These are phyloP conservation scores for Pantelozetes paolii DNA, from an alignment of 2,888 invertebrate genomes.

Conservation along the genomic window DNA sequence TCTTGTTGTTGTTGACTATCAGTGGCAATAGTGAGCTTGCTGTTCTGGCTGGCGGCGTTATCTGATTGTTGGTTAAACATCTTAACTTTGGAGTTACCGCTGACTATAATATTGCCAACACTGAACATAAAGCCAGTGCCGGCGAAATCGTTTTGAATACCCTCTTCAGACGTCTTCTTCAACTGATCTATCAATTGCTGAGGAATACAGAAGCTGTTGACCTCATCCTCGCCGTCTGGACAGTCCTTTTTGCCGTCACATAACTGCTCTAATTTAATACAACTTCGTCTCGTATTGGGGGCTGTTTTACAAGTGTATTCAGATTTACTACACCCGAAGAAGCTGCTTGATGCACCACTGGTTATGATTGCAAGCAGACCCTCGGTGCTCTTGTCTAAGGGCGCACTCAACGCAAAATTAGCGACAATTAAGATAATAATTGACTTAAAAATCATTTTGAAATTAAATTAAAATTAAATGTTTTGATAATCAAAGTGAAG, in stretches of 20 bases:
- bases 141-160: conserved; percentile 38
- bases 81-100: conserved; percentile 35
- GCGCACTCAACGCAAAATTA: too few species aligned
- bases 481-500: neutral
- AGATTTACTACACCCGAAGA: neutral
- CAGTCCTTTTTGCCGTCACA: conserved; percentile 39
- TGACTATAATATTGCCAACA: conserved; percentile 30
- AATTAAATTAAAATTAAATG: conserved; percentile 10
- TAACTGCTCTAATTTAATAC: conserved; percentile 4
- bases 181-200: neutral
- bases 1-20: neutral
- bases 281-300: neutral
- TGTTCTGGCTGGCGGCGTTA: conserved; percentile 13
- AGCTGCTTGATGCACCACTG: neutral
- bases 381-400: too few species aligned
- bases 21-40: neutral
- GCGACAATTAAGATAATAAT: neutral
- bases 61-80: conserved; percentile 40
- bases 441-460: neutral
- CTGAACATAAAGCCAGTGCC: conserved; percentile 41
- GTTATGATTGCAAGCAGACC: neutral
- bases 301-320: conserved; percentile 18
- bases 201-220: conserved; percentile 14
- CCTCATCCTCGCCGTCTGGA: conserved; percentile 34
- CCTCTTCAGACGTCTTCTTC: neutral